Evolutionary conservation across 53 echinoderm and acorn worm species (phyloP).

Genomic region (Zoroaster sp.): DNA sequence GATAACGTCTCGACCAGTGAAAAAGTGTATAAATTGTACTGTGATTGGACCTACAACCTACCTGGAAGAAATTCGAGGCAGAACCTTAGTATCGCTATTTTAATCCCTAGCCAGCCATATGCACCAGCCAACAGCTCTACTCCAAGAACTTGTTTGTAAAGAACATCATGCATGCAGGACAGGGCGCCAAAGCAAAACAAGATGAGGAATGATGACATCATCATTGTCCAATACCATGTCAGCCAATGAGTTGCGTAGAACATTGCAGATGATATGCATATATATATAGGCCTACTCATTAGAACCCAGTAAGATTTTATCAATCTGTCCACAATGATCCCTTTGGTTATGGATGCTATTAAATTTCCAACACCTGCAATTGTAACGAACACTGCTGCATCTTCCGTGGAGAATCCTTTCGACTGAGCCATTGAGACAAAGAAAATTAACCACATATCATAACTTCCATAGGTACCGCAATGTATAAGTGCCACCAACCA

Average conservation of each 20-base stretch:
- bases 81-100: not conserved
- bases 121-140: not conserved
- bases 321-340: not conserved
- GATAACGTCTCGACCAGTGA: too few species aligned
- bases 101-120: not conserved
- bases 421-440: not conserved
- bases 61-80: not conserved
- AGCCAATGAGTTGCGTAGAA: slow-evolving; percentile 1
- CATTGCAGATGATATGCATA: not conserved
- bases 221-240: not conserved
- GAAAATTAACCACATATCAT: not conserved
- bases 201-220: not conserved
- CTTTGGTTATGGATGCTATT: not conserved
- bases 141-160: not conserved
- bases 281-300: not conserved
- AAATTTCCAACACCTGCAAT: not conserved
- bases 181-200: not conserved
- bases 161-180: not conserved
- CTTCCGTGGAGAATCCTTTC: not conserved
- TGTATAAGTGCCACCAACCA: not conserved
- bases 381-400: not conserved
- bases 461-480: too few species aligned
- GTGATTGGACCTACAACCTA: too few species aligned
- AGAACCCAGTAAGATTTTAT: not conserved
- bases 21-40: too few species aligned